phyloP scores from a whole-genome alignment of 1,140 invertebrate species.

The Diprion similis region DNA sequence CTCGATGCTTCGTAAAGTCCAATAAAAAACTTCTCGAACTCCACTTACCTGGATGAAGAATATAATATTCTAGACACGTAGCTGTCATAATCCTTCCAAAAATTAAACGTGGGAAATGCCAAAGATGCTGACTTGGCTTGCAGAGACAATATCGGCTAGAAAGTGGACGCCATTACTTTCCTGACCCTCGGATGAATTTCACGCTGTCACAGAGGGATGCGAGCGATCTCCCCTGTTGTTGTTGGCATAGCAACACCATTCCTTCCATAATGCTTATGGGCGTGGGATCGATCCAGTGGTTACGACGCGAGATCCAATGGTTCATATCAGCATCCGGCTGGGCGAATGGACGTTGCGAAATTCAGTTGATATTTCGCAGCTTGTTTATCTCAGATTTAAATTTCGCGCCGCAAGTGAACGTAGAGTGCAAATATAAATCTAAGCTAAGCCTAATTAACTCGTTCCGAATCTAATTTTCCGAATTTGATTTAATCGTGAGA shows the following conservation, averaged over 20 bases:
- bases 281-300: slow-evolving; percentile 26
- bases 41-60: too few relatives aligned
- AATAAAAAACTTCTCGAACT: too few relatives aligned
- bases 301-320: slow-evolving; percentile 37
- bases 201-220: background rate
- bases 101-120: background rate
- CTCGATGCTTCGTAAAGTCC: too few relatives aligned
- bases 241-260: slow-evolving; percentile 40
- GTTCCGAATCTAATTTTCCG: background rate
- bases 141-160: background rate
- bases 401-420: slow-evolving; percentile 24
- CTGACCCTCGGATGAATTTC: background rate
- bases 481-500: background rate
- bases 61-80: too few relatives aligned
- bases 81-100: too few relatives aligned
- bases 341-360: background rate
- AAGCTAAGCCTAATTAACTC: slow-evolving; percentile 4
- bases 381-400: background rate
- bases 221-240: slow-evolving; percentile 21
- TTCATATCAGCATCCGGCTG: slow-evolving; percentile 20
- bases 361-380: too few relatives aligned
- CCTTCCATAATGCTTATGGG: slow-evolving; percentile 33
- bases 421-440: background rate
- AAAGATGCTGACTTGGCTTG: background rate
- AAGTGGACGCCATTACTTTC: background rate